phyloP scores from a whole-genome alignment of 2,797 vertebrate genomes.

The Eidolon dupreanum region DNA sequence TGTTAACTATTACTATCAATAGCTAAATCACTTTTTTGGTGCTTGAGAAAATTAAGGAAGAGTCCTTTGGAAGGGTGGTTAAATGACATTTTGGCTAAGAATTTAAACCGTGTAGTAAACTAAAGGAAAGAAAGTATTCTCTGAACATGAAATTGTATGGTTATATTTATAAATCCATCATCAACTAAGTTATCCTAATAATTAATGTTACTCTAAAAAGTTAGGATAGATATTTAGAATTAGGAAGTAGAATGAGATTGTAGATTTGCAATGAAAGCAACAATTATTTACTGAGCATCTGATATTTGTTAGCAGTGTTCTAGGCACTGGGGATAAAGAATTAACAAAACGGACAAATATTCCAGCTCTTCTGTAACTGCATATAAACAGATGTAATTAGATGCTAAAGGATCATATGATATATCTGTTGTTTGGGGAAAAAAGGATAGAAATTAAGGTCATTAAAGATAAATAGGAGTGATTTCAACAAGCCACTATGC shows the following conservation, averaged over 20 bases:
- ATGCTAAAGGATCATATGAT: background rate
- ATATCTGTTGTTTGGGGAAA: background rate
- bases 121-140: slow-evolving; percentile 20
- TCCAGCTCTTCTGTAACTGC: slow-evolving; percentile 23
- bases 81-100: background rate
- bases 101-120: background rate
- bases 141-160: background rate
- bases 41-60: slow-evolving; percentile 34
- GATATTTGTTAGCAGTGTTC: slow-evolving; percentile 37
- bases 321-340: background rate
- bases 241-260: background rate
- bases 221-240: background rate
- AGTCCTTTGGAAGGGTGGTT: background rate
- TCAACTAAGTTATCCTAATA: background rate
- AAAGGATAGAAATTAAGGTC: background rate
- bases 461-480: background rate
- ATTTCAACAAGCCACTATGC: background rate
- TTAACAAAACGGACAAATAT: slow-evolving; percentile 9
- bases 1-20: background rate
- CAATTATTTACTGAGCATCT: slow-evolving; percentile 34
- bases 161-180: slow-evolving; percentile 4
- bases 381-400: background rate
- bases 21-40: background rate
- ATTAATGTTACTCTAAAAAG: background rate
- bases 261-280: background rate